Base-by-base conservation (phyloP, 2,888 invertebrate genomes). In the Suillia variegata region DNA sequence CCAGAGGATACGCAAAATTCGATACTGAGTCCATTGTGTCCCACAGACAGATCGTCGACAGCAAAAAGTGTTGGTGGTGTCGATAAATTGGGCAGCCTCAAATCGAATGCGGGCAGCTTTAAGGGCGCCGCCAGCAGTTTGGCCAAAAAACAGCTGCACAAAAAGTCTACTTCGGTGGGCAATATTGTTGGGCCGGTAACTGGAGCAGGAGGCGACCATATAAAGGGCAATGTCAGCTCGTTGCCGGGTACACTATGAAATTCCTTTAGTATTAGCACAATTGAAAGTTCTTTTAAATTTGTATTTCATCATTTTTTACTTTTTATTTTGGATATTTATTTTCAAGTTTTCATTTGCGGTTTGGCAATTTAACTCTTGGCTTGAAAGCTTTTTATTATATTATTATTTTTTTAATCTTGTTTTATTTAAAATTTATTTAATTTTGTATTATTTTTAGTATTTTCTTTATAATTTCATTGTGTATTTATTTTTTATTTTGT, bases 1-100 rank as follows among this genome's bases (percentile, higher is more conserved):
- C 90, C 90, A 22, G 91, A 91, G 79, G 91, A 91, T 82, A 87
- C 89, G 67, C 85, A 86, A 71, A 88, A 89, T 68, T 87, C 87
- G 66, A 87, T 88, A 72, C 84, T 88, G 70, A 87, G 87, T 69
- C 86, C 87, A 58, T 83, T 90, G 67, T 87, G 85, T 68, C 78
- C 77, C 24, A n/a, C n/a, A n/a, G 75, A 75, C 18, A 70, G 70
- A 20, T 65, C 70, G 2, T n/a, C n/a, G n/a, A n/a, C n/a, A n/a
- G n/a, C n/a, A n/a, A n/a, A n/a, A n/a, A n/a, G n/a, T n/a, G n/a
- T n/a, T n/a, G 69, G 74, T 3, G 67, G 67, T 22, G 70, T 70
- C 42, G 76, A 76, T 61, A 71, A 70, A 4, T 55, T 73, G 47
- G 67, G 67, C 24, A 61, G 60, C 15, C 55, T 49, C 2, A 62